phyloP scores from a whole-genome alignment of 1,140 invertebrate species.

The Halictus rubicundus region DNA sequence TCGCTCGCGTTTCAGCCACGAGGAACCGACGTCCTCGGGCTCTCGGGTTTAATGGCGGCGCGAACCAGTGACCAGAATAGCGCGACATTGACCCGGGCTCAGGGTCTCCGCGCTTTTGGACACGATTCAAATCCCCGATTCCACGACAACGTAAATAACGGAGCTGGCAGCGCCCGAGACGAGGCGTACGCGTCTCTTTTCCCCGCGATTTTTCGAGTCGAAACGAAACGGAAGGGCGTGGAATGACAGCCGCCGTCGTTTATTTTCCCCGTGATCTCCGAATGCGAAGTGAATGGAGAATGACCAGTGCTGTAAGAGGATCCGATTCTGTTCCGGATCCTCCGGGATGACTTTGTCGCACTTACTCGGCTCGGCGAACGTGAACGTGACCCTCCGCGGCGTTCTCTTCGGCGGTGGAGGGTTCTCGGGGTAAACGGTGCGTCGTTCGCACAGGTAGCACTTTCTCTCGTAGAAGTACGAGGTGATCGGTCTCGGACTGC shows the following conservation, averaged over 20 bases:
- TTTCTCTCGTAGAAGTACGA: constrained; percentile 39
- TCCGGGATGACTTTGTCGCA: background rate
- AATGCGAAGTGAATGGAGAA: no score
- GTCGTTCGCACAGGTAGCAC: constrained; percentile 31
- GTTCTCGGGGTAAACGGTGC: background rate
- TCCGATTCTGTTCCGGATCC: no score
- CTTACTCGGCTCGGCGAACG: constrained; percentile 36
- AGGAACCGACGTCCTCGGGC: background rate
- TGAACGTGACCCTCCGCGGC: constrained; percentile 9
- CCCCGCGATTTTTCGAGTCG: background rate
- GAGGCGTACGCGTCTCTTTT: background rate
- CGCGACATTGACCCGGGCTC: constrained; percentile 67
- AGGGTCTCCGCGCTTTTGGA: constrained; percentile 62
- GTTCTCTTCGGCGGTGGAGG: background rate
- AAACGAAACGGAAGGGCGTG: no score
- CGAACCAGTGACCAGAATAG: constrained; percentile 59
- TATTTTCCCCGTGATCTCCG: no score
- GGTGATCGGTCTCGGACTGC: background rate
- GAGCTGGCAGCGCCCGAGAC: background rate
- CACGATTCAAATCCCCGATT: constrained; percentile 59
- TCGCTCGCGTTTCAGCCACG: background rate
- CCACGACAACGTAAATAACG: constrained; percentile 9
- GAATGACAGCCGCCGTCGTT: no score
- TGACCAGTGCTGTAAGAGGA: no score
- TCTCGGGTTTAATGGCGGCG: background rate